Evolutionary conservation across 2,797 vertebrate genomes (phyloP).

Genomic region (Heterohyrax brucei): DNA sequence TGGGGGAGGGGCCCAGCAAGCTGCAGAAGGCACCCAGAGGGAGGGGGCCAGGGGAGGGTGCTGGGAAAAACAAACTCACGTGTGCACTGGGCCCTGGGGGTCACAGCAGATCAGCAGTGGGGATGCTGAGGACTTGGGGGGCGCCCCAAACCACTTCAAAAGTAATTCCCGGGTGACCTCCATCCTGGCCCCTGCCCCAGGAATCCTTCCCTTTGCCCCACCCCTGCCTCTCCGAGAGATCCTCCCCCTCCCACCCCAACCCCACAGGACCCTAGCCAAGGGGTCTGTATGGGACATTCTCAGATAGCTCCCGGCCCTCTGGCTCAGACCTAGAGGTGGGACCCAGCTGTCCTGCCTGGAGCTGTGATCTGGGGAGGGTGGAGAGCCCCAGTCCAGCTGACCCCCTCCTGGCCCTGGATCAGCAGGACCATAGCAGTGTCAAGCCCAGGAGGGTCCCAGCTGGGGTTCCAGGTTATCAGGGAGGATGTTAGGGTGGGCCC

Average conservation of each 20-base stretch:
- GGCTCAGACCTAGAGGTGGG: constrained; percentile 64
- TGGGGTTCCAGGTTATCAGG: not conserved
- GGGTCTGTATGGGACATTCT: constrained; percentile 15
- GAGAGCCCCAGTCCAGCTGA: not conserved
- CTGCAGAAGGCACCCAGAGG: constrained; percentile 82
- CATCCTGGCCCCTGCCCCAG: not conserved
- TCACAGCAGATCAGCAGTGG: not conserved
- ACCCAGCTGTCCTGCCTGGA: constrained; percentile 57
- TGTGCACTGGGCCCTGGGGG: constrained; percentile 63
- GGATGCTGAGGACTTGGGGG: not conserved
- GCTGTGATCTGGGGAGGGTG: not conserved
- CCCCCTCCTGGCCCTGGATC: constrained; percentile 9
- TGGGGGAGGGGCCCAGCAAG: constrained; percentile 82
- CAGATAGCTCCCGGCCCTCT: not conserved
- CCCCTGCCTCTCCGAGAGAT: not conserved
- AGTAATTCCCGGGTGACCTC: not conserved
- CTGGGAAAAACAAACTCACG: constrained; percentile 82
- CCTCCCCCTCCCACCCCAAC: not conserved
- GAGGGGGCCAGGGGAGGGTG: constrained; percentile 76
- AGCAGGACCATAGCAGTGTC: not conserved
- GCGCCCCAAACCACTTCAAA: constrained; percentile 20
- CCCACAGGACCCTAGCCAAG: not conserved
- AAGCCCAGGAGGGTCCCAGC: not conserved
- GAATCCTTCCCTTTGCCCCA: constrained; percentile 19
- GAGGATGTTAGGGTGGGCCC: not conserved